A percentile compares a stretch with the other conserved stretches of the same genome.
phyloP scores from a whole-genome alignment of 2,888 invertebrate genomes.

The Drosophila flavopinicola region DNA sequence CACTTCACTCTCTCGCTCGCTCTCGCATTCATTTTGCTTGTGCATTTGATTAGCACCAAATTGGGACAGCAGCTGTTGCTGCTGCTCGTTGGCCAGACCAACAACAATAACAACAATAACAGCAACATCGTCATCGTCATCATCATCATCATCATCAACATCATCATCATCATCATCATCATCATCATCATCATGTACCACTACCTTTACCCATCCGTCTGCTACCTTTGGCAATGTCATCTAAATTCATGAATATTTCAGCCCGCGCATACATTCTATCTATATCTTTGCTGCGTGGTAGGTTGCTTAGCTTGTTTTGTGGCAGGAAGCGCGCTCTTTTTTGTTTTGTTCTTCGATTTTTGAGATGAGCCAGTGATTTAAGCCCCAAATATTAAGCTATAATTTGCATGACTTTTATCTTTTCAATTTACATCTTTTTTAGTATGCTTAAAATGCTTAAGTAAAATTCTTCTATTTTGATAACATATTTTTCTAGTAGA shows the following conservation, averaged over 20 bases:
- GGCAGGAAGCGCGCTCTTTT: conserved; percentile 31
- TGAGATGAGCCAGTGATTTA: conserved; percentile 29
- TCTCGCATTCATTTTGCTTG: conserved; percentile 42
- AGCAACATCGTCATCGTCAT: too few relatives aligned
- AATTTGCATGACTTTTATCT: too few relatives aligned
- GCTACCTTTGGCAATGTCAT: conserved; percentile 44
- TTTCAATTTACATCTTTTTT: too few relatives aligned
- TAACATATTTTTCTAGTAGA: too few relatives aligned
- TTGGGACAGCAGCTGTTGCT: conserved; percentile 68
- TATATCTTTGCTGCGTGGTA: conserved; percentile 15
- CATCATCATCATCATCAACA: too few relatives aligned
- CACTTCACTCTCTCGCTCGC: conserved; percentile 11
- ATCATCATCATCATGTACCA: too few relatives aligned
- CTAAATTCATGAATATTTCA: conserved; percentile 57
- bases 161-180: too few relatives aligned
- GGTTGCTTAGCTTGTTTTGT: conserved; percentile 27
- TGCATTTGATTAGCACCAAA: conserved; percentile 75
- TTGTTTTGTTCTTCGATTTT: conserved; percentile 14
- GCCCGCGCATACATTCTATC: conserved; percentile 22
- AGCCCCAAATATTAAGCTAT: too few relatives aligned
- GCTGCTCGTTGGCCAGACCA: conserved; percentile 53
- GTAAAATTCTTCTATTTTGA: too few relatives aligned
- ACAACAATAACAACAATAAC: conserved; percentile 21
- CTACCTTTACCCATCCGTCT: conserved; percentile 8
- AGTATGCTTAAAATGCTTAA: too few relatives aligned